A percentile compares a stretch with the other conserved stretches of the same genome.
Conservation (phyloP, 1,140 invertebrate genomes). For the Lepidostoma basale region DNA sequence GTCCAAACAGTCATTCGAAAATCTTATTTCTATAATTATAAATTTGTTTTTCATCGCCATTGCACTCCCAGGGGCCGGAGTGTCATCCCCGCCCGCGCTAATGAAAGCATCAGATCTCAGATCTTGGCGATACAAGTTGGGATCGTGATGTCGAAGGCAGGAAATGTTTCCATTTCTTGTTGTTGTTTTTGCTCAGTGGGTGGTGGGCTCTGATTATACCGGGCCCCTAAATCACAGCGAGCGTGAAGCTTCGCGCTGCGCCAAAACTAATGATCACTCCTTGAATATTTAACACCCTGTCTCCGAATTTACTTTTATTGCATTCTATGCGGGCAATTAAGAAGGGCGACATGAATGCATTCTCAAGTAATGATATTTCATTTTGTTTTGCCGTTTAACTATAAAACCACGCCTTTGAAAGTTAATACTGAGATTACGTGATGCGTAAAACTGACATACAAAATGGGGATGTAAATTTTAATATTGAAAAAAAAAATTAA, state of each 20-base stretch:
- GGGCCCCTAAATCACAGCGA: slow-evolving; percentile 14
- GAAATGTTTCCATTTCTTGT: slow-evolving; percentile 44
- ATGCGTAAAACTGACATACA: no score
- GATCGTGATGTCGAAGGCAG: slow-evolving; percentile 37
- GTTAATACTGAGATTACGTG: no score
- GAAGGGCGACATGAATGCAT: no score
- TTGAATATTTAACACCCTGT: background rate
- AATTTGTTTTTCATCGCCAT: no score
- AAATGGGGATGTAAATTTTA: no score
- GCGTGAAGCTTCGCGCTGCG: slow-evolving; percentile 4
- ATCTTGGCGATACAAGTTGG: slow-evolving; percentile 33
- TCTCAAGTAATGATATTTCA: background rate
- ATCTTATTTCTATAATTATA: background rate
- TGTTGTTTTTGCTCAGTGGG: slow-evolving; percentile 39
- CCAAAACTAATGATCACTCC: slow-evolving; percentile 4
- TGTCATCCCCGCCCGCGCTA: slow-evolving; percentile 14
- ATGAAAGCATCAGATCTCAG: slow-evolving; percentile 44
- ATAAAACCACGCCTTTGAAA: no score
- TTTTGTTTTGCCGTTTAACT: no score
- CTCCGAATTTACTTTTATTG: background rate
- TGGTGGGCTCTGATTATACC: slow-evolving; percentile 17
- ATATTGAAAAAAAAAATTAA: no score
- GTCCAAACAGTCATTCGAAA: no score
- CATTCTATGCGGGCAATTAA: background rate
- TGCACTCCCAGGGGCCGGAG: no score